These are phyloP conservation scores for Aythya baeri DNA, from an alignment of 2,113 vertebrate species.

Conservation along the genomic window DNA sequence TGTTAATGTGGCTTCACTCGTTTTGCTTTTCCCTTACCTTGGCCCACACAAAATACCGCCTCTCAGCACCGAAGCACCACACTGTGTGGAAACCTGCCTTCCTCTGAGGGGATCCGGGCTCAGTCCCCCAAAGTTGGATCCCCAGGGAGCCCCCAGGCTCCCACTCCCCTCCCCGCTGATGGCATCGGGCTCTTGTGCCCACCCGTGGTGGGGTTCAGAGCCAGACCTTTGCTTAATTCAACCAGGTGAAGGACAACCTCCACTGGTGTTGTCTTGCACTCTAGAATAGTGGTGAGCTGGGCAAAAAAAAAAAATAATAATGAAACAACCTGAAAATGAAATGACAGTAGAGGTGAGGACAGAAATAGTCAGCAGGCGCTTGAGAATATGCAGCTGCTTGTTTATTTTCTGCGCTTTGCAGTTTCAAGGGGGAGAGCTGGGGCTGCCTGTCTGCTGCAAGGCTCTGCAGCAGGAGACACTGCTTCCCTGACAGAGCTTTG, in stretches of 20 bases:
- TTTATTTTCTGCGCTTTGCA: constrained; percentile 35
- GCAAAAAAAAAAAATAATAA: not conserved
- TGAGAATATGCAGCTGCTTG: not conserved
- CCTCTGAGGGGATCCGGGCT: not conserved
- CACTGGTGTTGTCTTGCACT: not conserved
- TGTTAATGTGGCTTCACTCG: not conserved
- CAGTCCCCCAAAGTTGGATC: not conserved
- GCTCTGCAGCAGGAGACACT: not conserved
- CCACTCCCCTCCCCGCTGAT: not conserved
- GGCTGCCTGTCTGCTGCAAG: constrained; percentile 4
- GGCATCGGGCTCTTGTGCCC: not conserved
- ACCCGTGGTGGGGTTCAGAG: not conserved
- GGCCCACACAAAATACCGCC: not conserved
- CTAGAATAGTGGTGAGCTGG: not conserved
- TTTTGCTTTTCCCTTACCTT: not conserved
- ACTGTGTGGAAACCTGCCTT: not conserved
- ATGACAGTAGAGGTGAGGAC: not conserved
- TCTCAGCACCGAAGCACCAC: not conserved
- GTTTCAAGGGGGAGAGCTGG: not conserved
- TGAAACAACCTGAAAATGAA: not conserved
- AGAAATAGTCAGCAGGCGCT: not conserved
- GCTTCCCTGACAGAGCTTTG: not conserved
- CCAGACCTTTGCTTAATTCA: not conserved
- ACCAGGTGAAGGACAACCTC: not conserved
- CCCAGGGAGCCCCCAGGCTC: not conserved